A percentile compares a stretch with the other conserved stretches of the same genome.
Conservation (phyloP, 2,888 invertebrate species). For the Gerris lacustris region DNA sequence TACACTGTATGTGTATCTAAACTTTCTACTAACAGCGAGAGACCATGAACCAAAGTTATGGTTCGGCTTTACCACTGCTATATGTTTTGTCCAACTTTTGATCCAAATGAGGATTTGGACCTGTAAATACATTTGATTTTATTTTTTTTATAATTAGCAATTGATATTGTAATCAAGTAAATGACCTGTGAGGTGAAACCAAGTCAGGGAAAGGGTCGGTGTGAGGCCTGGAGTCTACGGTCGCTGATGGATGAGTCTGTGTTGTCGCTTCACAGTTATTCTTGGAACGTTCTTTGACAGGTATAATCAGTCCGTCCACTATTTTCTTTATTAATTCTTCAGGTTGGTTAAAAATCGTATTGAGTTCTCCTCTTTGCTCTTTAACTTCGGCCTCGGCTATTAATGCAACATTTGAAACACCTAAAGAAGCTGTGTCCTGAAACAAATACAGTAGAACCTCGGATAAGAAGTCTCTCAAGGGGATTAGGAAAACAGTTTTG, state of each 20-base stretch:
- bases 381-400: slow-evolving; percentile 47
- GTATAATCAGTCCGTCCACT: slow-evolving; percentile 53
- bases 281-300: slow-evolving; percentile 39
- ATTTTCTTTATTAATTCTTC: slow-evolving; percentile 48
- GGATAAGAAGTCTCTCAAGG: too few relatives aligned
- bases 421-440: slow-evolving; percentile 46
- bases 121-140: too few relatives aligned
- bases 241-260: slow-evolving; percentile 34
- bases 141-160: too few relatives aligned
- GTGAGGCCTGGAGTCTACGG: background rate
- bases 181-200: background rate
- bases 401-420: slow-evolving; percentile 50
- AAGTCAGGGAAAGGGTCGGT: background rate
- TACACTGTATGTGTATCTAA: too few relatives aligned
- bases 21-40: too few relatives aligned
- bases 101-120: too few relatives aligned
- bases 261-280: slow-evolving; percentile 41
- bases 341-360: slow-evolving; percentile 51
- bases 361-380: slow-evolving; percentile 45
- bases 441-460: too few relatives aligned
- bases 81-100: too few relatives aligned
- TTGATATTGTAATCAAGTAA: background rate
- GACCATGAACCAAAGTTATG: too few relatives aligned
- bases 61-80: too few relatives aligned
- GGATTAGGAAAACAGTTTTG: too few relatives aligned